Percentiles rank a stretch among this genome's conserved stretches.
phyloP scores from a whole-genome alignment of 1,140 invertebrate genomes.

The Leptoteleia sp. region DNA sequence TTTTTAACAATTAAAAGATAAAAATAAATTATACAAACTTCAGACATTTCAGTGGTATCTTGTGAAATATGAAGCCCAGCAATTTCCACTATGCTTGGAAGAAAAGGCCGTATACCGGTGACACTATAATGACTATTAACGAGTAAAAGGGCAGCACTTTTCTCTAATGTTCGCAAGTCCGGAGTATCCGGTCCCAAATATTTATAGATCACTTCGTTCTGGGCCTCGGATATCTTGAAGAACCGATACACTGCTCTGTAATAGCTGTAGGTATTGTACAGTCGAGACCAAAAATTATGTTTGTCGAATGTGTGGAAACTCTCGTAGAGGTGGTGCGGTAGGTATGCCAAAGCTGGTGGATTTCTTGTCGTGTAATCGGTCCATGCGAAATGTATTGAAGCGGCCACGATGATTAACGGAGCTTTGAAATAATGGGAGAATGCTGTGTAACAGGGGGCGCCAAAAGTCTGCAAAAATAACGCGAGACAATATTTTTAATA shows the following conservation, averaged over 20 bases:
- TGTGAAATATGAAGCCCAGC: conserved; percentile 77
- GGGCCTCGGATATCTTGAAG: conserved; percentile 48
- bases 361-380: no score
- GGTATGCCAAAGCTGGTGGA: no score
- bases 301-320: no score
- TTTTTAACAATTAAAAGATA: no score
- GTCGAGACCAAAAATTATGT: conserved; percentile 71
- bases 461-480: no score
- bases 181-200: conserved; percentile 83
- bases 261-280: conserved; percentile 74
- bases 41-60: conserved; percentile 53
- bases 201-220: conserved; percentile 76
- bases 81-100: conserved; percentile 76
- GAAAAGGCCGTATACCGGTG: conserved; percentile 71
- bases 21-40: conserved; percentile 10
- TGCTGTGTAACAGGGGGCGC: no score
- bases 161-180: conserved; percentile 82
- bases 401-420: no score
- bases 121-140: conserved; percentile 77
- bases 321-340: no score
- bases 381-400: no score
- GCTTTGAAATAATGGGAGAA: no score
- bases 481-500: no score
- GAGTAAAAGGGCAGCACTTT: conserved; percentile 72
- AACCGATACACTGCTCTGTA: conserved; percentile 25